A percentile compares a stretch with the other conserved stretches of the same genome.
phyloP scores from a whole-genome alignment of 2,113 vertebrate genomes.

The Microcebus ravelobensis region DNA sequence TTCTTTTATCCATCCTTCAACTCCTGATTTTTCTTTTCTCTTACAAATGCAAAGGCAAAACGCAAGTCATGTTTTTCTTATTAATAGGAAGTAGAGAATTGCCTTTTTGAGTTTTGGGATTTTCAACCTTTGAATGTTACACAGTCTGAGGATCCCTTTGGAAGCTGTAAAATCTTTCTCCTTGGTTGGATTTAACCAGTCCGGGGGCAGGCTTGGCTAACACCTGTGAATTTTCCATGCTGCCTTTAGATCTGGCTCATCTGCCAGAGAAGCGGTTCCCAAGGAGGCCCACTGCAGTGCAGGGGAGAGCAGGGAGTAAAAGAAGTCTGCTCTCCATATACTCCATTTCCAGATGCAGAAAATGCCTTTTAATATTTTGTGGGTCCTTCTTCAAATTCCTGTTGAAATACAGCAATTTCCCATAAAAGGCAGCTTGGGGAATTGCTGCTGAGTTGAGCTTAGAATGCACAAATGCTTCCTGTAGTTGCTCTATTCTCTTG shows the following conservation, averaged over 20 bases:
- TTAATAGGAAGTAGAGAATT: background rate
- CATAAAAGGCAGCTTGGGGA: background rate
- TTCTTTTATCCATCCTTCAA: background rate
- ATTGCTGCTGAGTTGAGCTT: constrained; percentile 22
- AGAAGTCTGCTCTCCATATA: background rate
- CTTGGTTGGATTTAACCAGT: background rate
- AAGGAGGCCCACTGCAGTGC: background rate
- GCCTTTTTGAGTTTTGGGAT: background rate
- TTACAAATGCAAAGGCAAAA: background rate
- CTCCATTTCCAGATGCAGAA: background rate
- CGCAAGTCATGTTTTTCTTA: background rate
- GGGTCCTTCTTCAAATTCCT: constrained; percentile 1
- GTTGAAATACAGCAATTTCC: constrained; percentile 46
- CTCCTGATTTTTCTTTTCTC: background rate
- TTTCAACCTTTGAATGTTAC: background rate
- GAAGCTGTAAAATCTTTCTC: background rate
- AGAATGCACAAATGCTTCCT: constrained; percentile 43
- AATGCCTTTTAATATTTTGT: constrained; percentile 22
- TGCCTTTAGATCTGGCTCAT: background rate
- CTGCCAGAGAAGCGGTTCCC: background rate
- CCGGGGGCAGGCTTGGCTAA: background rate
- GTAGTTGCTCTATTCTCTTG: background rate
- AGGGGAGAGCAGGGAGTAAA: background rate
- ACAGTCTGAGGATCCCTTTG: background rate
- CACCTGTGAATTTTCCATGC: background rate